phyloP scores from a whole-genome alignment of 1,140 invertebrate genomes.

The Orussus abietinus region DNA sequence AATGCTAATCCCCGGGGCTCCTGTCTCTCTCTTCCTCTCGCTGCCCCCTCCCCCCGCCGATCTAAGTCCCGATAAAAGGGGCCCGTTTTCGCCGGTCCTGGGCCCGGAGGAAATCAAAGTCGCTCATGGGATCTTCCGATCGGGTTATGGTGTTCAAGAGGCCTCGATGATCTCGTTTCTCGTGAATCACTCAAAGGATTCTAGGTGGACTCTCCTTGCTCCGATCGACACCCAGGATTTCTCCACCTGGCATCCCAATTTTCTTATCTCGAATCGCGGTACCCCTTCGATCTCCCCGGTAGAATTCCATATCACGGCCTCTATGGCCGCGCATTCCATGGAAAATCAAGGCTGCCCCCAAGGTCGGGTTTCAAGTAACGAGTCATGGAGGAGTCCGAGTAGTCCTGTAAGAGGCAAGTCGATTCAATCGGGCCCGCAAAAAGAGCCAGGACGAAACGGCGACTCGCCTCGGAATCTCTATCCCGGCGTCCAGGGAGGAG shows the following conservation, averaged over 20 bases:
- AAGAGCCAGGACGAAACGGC: slow-evolving; percentile 29
- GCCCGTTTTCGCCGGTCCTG: too few species aligned
- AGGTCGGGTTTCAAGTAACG: slow-evolving; percentile 5
- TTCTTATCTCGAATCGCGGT: not conserved
- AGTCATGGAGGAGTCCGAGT: not conserved
- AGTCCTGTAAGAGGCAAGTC: too few species aligned
- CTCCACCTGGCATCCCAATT: not conserved
- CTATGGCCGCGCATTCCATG: not conserved
- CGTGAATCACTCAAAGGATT: too few species aligned
- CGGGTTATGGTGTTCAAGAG: too few species aligned
- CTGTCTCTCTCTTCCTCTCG: too few species aligned
- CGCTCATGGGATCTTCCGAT: too few species aligned
- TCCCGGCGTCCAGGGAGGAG: slow-evolving; percentile 17
- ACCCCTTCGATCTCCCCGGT: too few species aligned
- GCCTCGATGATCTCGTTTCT: too few species aligned
- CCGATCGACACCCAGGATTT: not conserved
- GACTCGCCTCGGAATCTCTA: slow-evolving; percentile 35
- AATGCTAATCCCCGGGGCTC: slow-evolving; percentile 45
- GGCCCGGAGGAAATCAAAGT: too few species aligned
- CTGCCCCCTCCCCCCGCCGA: slow-evolving; percentile 5
- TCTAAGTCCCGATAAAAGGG: too few species aligned
- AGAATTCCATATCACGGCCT: too few species aligned
- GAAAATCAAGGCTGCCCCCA: not conserved
- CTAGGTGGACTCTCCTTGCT: too few species aligned
- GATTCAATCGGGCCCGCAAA: slow-evolving; percentile 33